Base-by-base conservation (phyloP, 2,113 vertebrate genomes). In the Atherinomorus stipes region DNA sequence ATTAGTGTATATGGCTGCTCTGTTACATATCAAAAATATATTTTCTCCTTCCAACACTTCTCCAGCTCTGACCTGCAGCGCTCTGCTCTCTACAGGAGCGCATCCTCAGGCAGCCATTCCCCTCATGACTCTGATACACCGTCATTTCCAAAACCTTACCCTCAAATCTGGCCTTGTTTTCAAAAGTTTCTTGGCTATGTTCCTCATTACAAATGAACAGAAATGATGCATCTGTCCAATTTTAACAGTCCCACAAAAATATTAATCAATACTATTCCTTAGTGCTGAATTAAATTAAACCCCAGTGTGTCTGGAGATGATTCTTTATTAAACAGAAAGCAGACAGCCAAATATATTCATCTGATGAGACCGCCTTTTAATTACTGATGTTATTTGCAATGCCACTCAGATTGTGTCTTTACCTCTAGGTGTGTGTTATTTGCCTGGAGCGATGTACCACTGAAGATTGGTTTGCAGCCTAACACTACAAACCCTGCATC, bases 1-100 rank as follows among this genome's bases (percentile, higher is more conserved):
- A 93, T 92, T 74, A 58, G 78, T 13, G 26, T 66, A 54, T 52
- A 53, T 82, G 78, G 77, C 87, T 82, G 81, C 80, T 54, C 80
- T 84, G 77, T 78, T 88, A 85, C 74, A 78, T 84, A 90, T 89
- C 88, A 88, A 85, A 78, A 86, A 77, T 79, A 90, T 79, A 70
- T 83, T 38, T 84, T 74, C 86, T 68, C 75, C 71, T 84, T 81
- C 80, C 77, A 81, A 77, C 65, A 65, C 72, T 60, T 64, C 76
- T 85, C 28, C 1, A 11, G n/a, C 19, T 76, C 59, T 60, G 4
- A 87, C 80, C 76, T 15, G 9, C 25, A 67, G 81, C 73, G 22
- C 59, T 51, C 26, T 78, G 81, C 68, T 80, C 80, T 87, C 81
- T 81, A 61, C 71, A 75, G 60, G 28, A 16, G 49, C 54, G 57